Percentiles rank a stretch among this genome's conserved stretches.
Evolutionary conservation across 2,888 invertebrate genomes (phyloP).

Genomic region (Tenodera sinensis): DNA sequence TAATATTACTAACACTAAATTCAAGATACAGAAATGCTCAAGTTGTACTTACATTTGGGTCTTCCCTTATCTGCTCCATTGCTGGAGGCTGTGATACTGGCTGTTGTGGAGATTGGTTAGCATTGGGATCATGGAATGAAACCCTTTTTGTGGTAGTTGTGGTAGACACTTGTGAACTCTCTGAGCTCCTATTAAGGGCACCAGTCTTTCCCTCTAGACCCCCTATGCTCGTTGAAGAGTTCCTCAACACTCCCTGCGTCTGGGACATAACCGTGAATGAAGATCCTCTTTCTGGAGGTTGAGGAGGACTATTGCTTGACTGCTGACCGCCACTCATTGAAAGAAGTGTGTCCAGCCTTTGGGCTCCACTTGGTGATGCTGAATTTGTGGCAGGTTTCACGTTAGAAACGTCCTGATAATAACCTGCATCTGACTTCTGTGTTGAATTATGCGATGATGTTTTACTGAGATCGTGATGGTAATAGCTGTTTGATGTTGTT

Average conservation of each 20-base stretch:
- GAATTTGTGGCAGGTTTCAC: neutral
- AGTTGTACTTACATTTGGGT: conserved; percentile 69
- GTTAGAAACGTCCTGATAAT: neutral
- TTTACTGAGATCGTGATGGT: conserved; percentile 7
- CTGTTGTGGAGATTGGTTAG: conserved; percentile 32
- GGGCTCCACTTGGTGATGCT: conserved; percentile 26
- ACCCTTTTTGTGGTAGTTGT: conserved; percentile 59
- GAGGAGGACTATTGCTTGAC: conserved; percentile 42
- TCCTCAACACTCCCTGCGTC: conserved; percentile 47
- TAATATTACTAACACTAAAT: neutral
- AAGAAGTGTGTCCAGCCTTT: conserved; percentile 36
- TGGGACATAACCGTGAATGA: conserved; percentile 84
- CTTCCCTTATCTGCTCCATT: conserved; percentile 63
- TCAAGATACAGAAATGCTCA: neutral
- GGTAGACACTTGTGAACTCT: conserved; percentile 26
- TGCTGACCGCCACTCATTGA: neutral
- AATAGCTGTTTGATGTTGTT: neutral
- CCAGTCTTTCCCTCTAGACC: conserved; percentile 19
- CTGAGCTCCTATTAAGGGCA: conserved; percentile 27
- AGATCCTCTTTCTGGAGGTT: conserved; percentile 82
- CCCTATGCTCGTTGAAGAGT: conserved; percentile 35
- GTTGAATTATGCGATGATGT: neutral
- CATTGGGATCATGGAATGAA: conserved; percentile 64
- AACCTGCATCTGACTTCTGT: neutral
- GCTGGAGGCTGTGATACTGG: conserved; percentile 34